These are phyloP conservation scores for Drosophila tristis DNA, from an alignment of 1,140 invertebrate genomes.

Conservation along the genomic window DNA sequence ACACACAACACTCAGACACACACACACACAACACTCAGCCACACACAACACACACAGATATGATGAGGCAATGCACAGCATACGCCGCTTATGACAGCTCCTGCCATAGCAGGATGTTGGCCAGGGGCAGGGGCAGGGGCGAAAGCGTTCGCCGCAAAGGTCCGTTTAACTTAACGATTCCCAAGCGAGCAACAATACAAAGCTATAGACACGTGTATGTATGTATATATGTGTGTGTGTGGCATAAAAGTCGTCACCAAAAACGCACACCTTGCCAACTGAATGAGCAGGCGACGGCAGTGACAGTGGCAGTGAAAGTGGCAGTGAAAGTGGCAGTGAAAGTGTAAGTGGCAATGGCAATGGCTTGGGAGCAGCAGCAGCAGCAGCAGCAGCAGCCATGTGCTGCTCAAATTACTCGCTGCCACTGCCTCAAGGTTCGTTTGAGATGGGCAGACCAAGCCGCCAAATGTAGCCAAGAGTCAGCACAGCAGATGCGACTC, in stretches of 20 bases:
- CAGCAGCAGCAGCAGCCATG: slow-evolving; percentile 17
- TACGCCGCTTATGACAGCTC: slow-evolving; percentile 45
- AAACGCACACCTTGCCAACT: slow-evolving; percentile 34
- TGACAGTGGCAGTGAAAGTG: too few species aligned
- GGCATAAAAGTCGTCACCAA: slow-evolving; percentile 39
- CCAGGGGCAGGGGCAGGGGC: neutral
- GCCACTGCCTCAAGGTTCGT: slow-evolving; percentile 42
- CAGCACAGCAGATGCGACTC: slow-evolving; percentile 23
- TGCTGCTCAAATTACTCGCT: slow-evolving; percentile 40
- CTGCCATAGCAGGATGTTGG: too few species aligned
- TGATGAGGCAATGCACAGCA: slow-evolving; percentile 38
- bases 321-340: too few species aligned
- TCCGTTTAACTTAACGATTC: slow-evolving; percentile 74
- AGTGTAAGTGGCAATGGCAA: too few species aligned
- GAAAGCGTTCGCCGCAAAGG: slow-evolving; percentile 66
- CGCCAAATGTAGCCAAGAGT: slow-evolving; percentile 37
- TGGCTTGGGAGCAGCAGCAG: too few species aligned
- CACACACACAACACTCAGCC: slow-evolving; percentile 31
- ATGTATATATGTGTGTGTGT: neutral
- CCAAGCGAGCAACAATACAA: slow-evolving; percentile 48
- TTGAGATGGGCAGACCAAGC: slow-evolving; percentile 34
- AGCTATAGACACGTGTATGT: slow-evolving; percentile 7
- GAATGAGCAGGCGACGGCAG: slow-evolving; percentile 4
- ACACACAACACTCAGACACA: slow-evolving; percentile 28
- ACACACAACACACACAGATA: slow-evolving; percentile 36